A percentile compares a stretch with the other conserved stretches of the same genome.
Conservation (phyloP, 2,888 invertebrate species). For the Eumacrocentrus americanus region DNA sequence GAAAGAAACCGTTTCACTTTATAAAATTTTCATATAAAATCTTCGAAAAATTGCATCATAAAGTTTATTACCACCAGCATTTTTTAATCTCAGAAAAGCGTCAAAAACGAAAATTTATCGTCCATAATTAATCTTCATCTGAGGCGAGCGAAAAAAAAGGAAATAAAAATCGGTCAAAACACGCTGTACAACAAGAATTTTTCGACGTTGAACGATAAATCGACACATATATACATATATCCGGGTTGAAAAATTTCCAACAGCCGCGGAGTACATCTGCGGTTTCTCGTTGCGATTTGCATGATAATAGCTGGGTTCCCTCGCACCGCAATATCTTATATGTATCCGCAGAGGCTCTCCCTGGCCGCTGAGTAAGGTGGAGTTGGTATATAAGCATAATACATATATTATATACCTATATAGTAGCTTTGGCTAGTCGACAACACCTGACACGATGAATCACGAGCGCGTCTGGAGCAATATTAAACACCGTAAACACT, state of each 20-base stretch:
- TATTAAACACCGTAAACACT: neutral
- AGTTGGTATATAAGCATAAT: neutral
- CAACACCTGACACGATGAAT: slow-evolving; percentile 20
- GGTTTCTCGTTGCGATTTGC: slow-evolving; percentile 5
- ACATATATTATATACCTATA: neutral
- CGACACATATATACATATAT: neutral
- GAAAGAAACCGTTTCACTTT: neutral
- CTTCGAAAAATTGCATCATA: too few species aligned
- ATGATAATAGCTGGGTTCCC: slow-evolving; percentile 10
- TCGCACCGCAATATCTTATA: slow-evolving; percentile 11
- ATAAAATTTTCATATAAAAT: neutral
- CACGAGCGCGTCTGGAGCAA: neutral
- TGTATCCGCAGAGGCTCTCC: too few species aligned
- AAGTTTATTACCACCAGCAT: too few species aligned
- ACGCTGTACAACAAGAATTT: neutral
- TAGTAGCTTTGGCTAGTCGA: neutral
- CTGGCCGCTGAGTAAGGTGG: too few species aligned
- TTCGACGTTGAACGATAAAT: neutral
- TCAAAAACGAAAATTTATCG: neutral
- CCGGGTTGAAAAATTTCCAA: neutral
- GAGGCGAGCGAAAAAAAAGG: neutral
- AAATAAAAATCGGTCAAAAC: neutral
- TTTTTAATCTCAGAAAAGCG: neutral
- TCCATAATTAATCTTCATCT: neutral
- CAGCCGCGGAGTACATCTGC: neutral